Evolutionary conservation across 1,140 invertebrate species (phyloP).

Genomic region (Neodiprion virginianus): DNA sequence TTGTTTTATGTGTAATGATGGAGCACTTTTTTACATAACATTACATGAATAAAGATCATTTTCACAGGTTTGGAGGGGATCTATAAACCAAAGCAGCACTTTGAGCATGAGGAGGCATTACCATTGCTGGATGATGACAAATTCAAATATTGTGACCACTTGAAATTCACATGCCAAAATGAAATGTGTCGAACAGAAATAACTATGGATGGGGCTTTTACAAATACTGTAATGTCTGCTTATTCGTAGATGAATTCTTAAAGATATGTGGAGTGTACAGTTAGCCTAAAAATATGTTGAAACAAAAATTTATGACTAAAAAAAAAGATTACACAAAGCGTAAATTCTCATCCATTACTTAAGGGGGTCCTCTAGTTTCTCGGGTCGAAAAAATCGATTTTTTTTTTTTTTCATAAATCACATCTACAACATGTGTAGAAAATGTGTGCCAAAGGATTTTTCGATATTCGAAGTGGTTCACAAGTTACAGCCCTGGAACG

Average conservation of each 20-base stretch:
- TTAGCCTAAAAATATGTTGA: neutral
- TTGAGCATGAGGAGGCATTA: conserved; percentile 63
- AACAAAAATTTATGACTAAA: neutral
- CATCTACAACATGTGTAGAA: too few relatives aligned
- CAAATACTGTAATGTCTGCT: conserved; percentile 55
- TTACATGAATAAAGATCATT: conserved; percentile 48
- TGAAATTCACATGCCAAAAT: conserved; percentile 69
- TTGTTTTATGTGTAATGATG: conserved; percentile 64
- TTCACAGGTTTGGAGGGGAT: conserved; percentile 55
- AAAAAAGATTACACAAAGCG: neutral
- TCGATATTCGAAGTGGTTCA: too few relatives aligned
- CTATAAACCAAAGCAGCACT: conserved; percentile 56
- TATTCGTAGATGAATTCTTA: neutral
- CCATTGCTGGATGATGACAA: conserved; percentile 73
- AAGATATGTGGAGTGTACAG: neutral
- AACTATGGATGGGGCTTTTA: conserved; percentile 60
- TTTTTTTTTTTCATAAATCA: too few relatives aligned
- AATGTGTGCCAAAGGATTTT: too few relatives aligned
- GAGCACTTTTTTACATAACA: conserved; percentile 35
- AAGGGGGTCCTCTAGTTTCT: too few relatives aligned
- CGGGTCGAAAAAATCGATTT: too few relatives aligned
- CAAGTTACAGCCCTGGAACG: too few relatives aligned
- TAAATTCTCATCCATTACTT: too few relatives aligned
- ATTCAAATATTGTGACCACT: conserved; percentile 79
- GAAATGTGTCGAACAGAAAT: conserved; percentile 68